Percentiles rank a stretch among this genome's conserved stretches.
Evolutionary conservation across 2,113 vertebrate genomes (phyloP).

Genomic region (Merops nubicus): DNA sequence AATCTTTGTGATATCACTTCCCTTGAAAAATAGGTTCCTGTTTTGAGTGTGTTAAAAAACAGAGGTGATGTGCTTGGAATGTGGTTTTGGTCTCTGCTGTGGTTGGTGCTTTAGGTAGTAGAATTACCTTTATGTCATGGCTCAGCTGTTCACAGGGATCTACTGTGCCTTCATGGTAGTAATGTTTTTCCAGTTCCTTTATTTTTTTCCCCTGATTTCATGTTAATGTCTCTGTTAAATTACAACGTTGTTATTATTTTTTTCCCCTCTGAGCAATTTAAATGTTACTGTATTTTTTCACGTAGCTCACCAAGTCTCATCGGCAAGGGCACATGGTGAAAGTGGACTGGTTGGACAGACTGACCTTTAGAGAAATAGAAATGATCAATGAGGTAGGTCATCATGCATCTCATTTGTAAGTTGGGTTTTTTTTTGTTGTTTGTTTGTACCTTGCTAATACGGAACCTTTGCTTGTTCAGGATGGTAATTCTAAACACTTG

Average conservation of each 20-base stretch:
- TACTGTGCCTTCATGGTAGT: background rate
- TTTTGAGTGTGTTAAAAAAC: background rate
- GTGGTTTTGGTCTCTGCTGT: background rate
- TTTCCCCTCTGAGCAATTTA: background rate
- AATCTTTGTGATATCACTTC: accelerated
- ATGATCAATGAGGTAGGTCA: conserved; percentile 97
- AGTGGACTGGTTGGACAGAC: conserved; percentile 96
- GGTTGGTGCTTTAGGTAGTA: background rate
- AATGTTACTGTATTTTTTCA: background rate
- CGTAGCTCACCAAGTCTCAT: conserved; percentile 95
- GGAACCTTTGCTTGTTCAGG: background rate
- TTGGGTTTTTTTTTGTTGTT: no score
- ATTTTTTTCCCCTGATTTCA: background rate
- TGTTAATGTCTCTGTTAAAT: background rate
- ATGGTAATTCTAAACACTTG: background rate
- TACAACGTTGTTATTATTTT: background rate
- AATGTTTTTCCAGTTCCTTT: background rate
- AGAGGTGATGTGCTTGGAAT: accelerated
- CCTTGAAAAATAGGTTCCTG: background rate
- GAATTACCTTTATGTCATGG: background rate
- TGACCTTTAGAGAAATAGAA: conserved; percentile 98
- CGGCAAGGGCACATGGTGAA: conserved; percentile 99
- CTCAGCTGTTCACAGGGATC: background rate
- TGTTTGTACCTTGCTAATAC: background rate
- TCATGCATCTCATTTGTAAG: background rate